Evolutionary conservation across 2,888 invertebrate species (phyloP), one percentile per base, ranked within the genome.

Genomic region (Galeopsomyia nigrocyanea): DNA sequence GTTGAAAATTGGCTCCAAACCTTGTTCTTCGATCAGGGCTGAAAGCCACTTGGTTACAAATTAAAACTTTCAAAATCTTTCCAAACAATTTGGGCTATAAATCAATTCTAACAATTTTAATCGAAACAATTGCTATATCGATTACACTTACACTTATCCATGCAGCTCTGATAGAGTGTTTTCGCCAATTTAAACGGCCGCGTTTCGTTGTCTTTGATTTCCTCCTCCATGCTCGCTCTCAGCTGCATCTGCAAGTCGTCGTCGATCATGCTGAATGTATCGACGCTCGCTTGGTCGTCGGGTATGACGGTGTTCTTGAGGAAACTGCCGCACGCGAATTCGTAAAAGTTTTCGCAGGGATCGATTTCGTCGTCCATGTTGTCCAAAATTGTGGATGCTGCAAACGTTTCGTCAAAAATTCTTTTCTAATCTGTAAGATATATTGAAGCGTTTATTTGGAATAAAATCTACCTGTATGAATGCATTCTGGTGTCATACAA

Each of bases 81-180:
- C 39, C 5, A 39, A 39, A 39, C 2, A 10, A 39, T 39, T 39
- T 7, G 13, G 2, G 39, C 7, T 10, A 7, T 39, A 39, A 39
- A 10, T 39, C 7, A 7, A 39, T 39, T 39, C 39, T 9, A 1
- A 10, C 7, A 13, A 39, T 3, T 39, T 1, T 13, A 10, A 10
- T 10, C 1, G 13, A 39, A 10, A 39, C 10, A 39, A 39, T n/a
- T n/a, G 13, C 10, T 26, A 31, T 7, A 10, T 39, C 13, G 39
- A 39, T 39, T 39, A 39, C 68, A 89, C 92, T 92, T 88, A 95
- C 95, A 91, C 87, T 92, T 92, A 84, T 97, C 95, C 92, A 96
- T 94, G 87, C 97, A 97, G 65, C 95, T 92, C 80, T 90, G 90
- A 88, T 95, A 97, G 75, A 97, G 88, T 26, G 91, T 91, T 85